Base-by-base conservation (phyloP, 2,113 vertebrate species). In the Cyrtonyx montezumae region DNA sequence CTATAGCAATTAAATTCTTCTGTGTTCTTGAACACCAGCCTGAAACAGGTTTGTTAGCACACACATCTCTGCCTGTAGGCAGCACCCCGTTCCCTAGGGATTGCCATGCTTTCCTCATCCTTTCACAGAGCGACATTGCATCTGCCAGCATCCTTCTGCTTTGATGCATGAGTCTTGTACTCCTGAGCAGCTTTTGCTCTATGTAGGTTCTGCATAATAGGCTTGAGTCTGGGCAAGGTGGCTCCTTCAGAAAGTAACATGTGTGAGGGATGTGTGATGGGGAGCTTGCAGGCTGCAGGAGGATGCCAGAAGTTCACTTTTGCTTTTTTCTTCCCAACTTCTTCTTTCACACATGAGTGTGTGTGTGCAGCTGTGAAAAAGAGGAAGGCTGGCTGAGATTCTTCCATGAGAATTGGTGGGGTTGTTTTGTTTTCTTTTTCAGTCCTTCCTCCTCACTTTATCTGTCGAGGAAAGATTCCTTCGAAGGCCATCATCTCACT, bases 121-220 rank as follows among this genome's bases (percentile, higher is more conserved):
- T 40, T 15, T 90, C 88, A 78, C 48, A 34, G 65, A 45, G 69
- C 84, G 77, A 77, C 69, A 2, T 36, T 93, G 68, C 66, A 30
- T 85, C 70, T 56, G 63, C 30, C 67, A 73, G 30, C 26, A 23
- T 71, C 56, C 63, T 91, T 87, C 79, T 83, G 67, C 71, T 59
- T 74, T 82, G 42, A 1, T 67, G 73, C 79, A 80, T 59, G 26
- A 26, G 0, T 53, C 83, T 62, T 0, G 0, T 70, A 6, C 69
- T 80, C 68, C 66, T 88, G 88, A 90, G 86, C 83, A 78, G 90
- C 86, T 94, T 90, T 91, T 86, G 58, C 70, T 84, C 62, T 68
- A 25, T 0, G 0, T 78, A 56, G 65, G 36, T 85, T 89, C 85
- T 90, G 80, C 58, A 25, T 91, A 90, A 93, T 78, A 94, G 62